A percentile compares a stretch with the other conserved stretches of the same genome.
Conservation (phyloP, 2,888 invertebrate species). For the Drosophila siamana region DNA sequence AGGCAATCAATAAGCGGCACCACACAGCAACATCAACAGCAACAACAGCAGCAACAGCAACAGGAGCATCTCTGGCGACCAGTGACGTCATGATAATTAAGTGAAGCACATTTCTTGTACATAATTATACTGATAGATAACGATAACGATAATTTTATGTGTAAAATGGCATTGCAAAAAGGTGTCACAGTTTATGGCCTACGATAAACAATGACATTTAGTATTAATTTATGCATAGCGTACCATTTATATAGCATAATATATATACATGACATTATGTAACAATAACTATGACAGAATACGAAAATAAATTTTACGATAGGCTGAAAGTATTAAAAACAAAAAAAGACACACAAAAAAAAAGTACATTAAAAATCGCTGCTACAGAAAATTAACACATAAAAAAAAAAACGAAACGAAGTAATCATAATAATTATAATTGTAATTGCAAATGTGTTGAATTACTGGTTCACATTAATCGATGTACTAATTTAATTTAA, state of each 20-base stretch:
- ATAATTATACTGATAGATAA: conserved; percentile 60
- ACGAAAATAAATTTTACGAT: conserved; percentile 15
- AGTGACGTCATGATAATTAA: conserved; percentile 69
- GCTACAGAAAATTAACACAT: conserved; percentile 4
- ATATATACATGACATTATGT: conserved; percentile 16
- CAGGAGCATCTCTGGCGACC: conserved; percentile 19
- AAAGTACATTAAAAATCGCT: conserved; percentile 20
- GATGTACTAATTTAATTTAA: conserved; percentile 50
- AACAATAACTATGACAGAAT: conserved; percentile 39
- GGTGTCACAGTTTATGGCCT: conserved; percentile 34
- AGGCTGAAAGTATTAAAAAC: conserved; percentile 16
- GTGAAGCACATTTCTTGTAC: conserved; percentile 46
- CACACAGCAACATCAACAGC: conserved; percentile 6
- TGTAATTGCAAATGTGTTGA: conserved; percentile 58
- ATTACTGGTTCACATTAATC: conserved; percentile 43
- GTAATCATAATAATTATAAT: conserved; percentile 38
- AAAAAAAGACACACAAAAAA: neutral
- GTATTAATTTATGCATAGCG: conserved; percentile 75
- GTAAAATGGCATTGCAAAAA: conserved; percentile 26
- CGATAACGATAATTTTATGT: conserved; percentile 47
- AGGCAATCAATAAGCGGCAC: conserved; percentile 37
- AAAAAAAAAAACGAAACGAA: conserved; percentile 1
- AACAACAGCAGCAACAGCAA: neutral
- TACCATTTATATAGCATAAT: conserved; percentile 35
- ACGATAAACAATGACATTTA: conserved; percentile 57